Base-by-base conservation (phyloP, 2,888 invertebrate species). In the Folsomia candida region DNA sequence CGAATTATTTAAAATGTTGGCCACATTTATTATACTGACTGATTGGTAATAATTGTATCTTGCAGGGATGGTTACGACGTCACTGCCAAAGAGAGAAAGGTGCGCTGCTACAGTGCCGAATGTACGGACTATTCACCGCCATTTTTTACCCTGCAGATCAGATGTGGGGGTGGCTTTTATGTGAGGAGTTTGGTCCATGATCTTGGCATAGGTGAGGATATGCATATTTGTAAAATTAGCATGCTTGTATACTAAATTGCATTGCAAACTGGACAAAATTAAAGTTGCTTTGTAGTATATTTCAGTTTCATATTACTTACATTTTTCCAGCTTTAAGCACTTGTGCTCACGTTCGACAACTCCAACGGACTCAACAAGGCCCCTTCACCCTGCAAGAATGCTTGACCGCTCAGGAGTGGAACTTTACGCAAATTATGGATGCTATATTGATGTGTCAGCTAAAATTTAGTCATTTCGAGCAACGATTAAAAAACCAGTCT, bases 11-110 rank as follows among this genome's bases (percentile, higher is more conserved):
- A 20, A 29, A 18, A 68, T 51, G n/a, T n/a, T n/a, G 18, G 20
- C 51, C n/a, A 22, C 24, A 62, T 29, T 62, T 29, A 9, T 9
- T n/a, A 29, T 28, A 60, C 22, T 58, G 51, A 65, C 67, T 3
- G 4, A 27, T n/a, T 67, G 25, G 29, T 20, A 4, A n/a, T 22
- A 14, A 24, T 47, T 37, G 37, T 37, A 29, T 27, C 24, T 68
- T 69, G 18, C 68, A 81, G 81, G 62, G 76, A 77, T 26, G 81
- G 80, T 9, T 63, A 72, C 26, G 73, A 76, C 24, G 68, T 80
- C 6, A 64, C 67, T 25, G 70, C 78, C 25, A 74, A 74, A 29
- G 80, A 79, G 64, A 72, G 80, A 26, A 69, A 72, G 20, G 81
- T 81, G 0, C 72, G 72, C 0, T 81, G 81, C 62, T 76, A 74